phyloP scores from a whole-genome alignment of 1,140 invertebrate species.

The Drosophila asahinai region DNA sequence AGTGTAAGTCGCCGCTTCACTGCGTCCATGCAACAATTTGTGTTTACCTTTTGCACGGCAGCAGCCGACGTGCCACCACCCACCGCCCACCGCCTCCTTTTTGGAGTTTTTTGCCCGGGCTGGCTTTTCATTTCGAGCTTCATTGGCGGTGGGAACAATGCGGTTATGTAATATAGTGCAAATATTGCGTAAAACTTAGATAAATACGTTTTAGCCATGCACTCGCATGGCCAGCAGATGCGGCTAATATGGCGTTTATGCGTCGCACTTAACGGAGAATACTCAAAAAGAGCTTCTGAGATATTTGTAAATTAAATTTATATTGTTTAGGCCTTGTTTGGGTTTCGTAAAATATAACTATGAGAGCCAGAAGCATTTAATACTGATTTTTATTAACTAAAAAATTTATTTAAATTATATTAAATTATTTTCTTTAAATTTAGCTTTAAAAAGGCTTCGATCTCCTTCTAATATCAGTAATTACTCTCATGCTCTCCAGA shows the following conservation, averaged over 20 bases:
- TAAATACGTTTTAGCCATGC: conserved; percentile 73
- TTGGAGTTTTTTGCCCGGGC: conserved; percentile 13
- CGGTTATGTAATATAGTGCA: conserved; percentile 81
- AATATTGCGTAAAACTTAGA: conserved; percentile 78
- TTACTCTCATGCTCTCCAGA: too few species aligned
- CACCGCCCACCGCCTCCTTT: not conserved
- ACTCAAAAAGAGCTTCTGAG: too few species aligned
- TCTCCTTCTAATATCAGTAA: too few species aligned
- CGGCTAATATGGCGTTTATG: conserved; percentile 23
- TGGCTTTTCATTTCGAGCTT: conserved; percentile 66
- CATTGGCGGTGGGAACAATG: conserved; percentile 75
- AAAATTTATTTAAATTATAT: too few species aligned
- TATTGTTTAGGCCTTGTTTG: too few species aligned
- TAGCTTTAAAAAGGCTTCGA: too few species aligned
- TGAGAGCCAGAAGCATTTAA: too few species aligned
- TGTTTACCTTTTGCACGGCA: conserved; percentile 54
- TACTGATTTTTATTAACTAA: too few species aligned
- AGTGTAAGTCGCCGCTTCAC: conserved; percentile 31
- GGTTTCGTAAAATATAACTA: too few species aligned
- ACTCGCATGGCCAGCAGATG: conserved; percentile 35
- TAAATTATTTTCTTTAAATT: too few species aligned
- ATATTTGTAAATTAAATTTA: not conserved
- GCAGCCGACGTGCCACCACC: not conserved
- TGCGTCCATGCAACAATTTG: conserved; percentile 44
- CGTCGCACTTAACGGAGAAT: not conserved